These are phyloP conservation scores for Myoxocephalus aenaeus DNA, from an alignment of 2,797 vertebrate species.

Conservation along the genomic window DNA sequence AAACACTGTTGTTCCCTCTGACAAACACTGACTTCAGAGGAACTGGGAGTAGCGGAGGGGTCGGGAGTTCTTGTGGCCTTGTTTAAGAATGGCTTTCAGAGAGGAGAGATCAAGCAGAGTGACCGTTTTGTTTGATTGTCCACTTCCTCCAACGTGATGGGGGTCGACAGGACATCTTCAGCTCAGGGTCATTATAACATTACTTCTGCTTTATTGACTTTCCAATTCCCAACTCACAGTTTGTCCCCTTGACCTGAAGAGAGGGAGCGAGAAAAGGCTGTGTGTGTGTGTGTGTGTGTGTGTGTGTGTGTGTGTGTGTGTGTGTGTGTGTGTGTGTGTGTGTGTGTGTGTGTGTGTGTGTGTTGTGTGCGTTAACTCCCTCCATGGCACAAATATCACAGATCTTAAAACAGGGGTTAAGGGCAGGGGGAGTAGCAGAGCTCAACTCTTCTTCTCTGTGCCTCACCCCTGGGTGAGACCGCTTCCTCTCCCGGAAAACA, in stretches of 20 bases:
- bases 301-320: too few species aligned
- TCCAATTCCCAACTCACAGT: conserved; percentile 85
- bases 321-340: conserved; percentile 25
- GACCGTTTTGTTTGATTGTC: conserved; percentile 84
- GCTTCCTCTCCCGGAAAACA: conserved; percentile 69
- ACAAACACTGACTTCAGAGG: conserved; percentile 77
- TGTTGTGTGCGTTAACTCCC: conserved; percentile 75
- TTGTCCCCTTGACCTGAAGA: conserved; percentile 81
- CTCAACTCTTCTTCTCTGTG: conserved; percentile 63
- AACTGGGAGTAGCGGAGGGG: conserved; percentile 73
- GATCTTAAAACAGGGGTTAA: conserved; percentile 73
- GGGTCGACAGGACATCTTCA: conserved; percentile 82
- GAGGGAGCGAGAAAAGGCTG: conserved; percentile 61
- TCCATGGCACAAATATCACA: conserved; percentile 78
- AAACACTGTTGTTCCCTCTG: conserved; percentile 61
- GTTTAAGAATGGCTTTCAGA: conserved; percentile 77
- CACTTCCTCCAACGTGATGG: conserved; percentile 80
- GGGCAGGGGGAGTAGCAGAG: conserved; percentile 57
- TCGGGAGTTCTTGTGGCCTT: conserved; percentile 71
- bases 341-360: conserved; percentile 40
- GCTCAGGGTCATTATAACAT: conserved; percentile 85
- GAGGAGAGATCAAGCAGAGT: conserved; percentile 81
- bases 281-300: conserved; percentile 14
- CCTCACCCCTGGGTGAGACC: conserved; percentile 70
- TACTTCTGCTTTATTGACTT: conserved; percentile 87